phyloP scores from a whole-genome alignment of 2,888 invertebrate species.

The Epinotia ramella region DNA sequence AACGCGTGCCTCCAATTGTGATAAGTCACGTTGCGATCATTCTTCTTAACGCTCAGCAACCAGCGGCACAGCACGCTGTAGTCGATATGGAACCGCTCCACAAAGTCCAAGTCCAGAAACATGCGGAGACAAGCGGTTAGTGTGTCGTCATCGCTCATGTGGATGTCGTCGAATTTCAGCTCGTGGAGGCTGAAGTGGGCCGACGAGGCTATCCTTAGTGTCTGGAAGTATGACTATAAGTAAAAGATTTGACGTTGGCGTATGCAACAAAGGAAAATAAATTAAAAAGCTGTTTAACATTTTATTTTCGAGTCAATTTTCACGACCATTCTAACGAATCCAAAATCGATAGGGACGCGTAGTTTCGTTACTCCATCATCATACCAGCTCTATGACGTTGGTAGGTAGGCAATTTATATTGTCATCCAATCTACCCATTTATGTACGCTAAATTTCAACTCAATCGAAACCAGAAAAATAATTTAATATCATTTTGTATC shows the following conservation, averaged over 20 bases:
- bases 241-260: neutral
- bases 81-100: slow-evolving; percentile 95
- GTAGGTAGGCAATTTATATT: neutral
- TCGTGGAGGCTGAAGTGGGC: slow-evolving; percentile 93
- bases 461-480: neutral
- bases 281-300: too few species aligned
- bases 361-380: neutral
- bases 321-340: too few species aligned
- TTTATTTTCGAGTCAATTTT: too few species aligned
- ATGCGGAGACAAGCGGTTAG: slow-evolving; percentile 96
- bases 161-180: slow-evolving; percentile 95
- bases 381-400: neutral
- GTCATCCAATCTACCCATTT: neutral
- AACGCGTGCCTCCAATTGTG: slow-evolving; percentile 99
- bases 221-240: slow-evolving; percentile 80
- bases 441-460: neutral
- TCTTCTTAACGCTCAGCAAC: slow-evolving; percentile 96
- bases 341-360: too few species aligned
- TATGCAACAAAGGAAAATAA: too few species aligned
- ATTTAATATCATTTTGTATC: too few species aligned
- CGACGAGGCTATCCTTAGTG: slow-evolving; percentile 93
- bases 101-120: slow-evolving; percentile 97
- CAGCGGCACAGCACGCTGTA: slow-evolving; percentile 96
- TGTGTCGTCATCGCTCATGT: slow-evolving; percentile 95
- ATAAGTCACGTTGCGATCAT: slow-evolving; percentile 97